Evolutionary conservation across 2,113 vertebrate species (phyloP).

Genomic region (Oreamnos americanus): DNA sequence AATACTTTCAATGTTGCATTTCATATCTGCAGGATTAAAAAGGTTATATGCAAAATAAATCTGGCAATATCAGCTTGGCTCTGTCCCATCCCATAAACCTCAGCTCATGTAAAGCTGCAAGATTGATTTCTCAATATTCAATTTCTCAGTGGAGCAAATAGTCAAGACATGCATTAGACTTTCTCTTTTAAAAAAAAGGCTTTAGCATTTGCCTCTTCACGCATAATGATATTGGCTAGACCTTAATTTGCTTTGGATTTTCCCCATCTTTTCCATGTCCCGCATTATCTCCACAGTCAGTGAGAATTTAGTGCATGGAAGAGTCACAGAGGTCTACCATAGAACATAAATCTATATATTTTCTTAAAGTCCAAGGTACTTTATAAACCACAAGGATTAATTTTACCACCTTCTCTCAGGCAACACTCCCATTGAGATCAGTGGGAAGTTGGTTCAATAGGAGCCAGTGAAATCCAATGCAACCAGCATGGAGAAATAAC

Average conservation of each 20-base stretch:
- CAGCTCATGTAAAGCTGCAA: background rate
- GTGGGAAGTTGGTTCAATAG: background rate
- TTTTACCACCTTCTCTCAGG: constrained; percentile 30
- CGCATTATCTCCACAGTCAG: background rate
- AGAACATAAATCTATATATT: background rate
- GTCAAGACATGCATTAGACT: constrained; percentile 21
- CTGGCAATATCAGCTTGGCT: constrained; percentile 39
- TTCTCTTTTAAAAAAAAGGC: background rate
- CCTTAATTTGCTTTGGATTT: constrained; percentile 11
- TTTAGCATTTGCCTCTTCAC: constrained; percentile 21
- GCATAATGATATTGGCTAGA: background rate
- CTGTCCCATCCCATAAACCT: constrained; percentile 28
- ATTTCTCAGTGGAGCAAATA: constrained; percentile 47
- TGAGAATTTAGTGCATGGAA: background rate
- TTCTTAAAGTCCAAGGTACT: background rate
- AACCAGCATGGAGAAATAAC: constrained; percentile 22
- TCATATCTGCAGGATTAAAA: constrained; percentile 49
- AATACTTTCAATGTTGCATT: constrained; percentile 40
- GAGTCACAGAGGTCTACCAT: background rate
- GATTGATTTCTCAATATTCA: constrained; percentile 56
- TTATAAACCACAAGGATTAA: constrained; percentile 23
- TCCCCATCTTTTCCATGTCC: constrained; percentile 6
- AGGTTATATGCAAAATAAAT: constrained; percentile 55
- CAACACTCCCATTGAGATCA: background rate
- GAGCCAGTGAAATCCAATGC: constrained; percentile 28